Evolutionary conservation across 2,113 vertebrate genomes (phyloP).

Genomic region (Cisticola juncidis): DNA sequence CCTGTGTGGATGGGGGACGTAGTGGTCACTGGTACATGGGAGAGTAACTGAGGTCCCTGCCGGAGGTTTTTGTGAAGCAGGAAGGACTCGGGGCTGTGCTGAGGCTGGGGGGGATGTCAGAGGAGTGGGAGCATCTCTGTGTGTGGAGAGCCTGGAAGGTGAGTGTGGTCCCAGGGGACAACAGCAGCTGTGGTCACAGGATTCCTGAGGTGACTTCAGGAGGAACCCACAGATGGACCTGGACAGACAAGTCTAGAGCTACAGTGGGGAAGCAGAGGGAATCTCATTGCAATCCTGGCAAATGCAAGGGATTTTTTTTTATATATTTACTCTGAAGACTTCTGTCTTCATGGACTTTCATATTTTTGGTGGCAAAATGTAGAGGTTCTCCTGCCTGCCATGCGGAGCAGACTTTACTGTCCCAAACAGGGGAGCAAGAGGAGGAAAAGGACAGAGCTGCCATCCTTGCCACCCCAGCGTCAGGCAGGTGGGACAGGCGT

Average conservation of each 20-base stretch:
- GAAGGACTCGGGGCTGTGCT: not conserved
- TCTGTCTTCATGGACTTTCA: not conserved
- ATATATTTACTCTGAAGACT: not conserved
- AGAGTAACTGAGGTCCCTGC: not conserved
- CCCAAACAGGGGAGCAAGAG: not conserved
- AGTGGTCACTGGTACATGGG: not conserved
- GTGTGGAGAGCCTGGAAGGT: no score
- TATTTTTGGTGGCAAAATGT: not conserved
- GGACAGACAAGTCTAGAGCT: not conserved
- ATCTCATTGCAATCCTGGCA: not conserved
- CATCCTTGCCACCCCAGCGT: no score
- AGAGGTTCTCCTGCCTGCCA: not conserved
- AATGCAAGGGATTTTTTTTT: not conserved
- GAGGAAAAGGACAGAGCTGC: not conserved
- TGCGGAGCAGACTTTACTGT: not conserved
- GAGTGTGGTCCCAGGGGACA: not conserved
- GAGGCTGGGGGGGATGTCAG: not conserved
- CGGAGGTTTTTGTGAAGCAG: not conserved
- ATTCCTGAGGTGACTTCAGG: not conserved
- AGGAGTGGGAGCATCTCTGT: not conserved
- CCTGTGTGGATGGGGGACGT: rapidly evolving
- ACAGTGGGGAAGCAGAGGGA: not conserved
- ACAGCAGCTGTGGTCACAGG: not conserved
- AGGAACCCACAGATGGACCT: rapidly evolving
- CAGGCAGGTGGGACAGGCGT: not conserved